Conservation (phyloP, 2,797 vertebrate genomes). For the Anableps anableps region DNA sequence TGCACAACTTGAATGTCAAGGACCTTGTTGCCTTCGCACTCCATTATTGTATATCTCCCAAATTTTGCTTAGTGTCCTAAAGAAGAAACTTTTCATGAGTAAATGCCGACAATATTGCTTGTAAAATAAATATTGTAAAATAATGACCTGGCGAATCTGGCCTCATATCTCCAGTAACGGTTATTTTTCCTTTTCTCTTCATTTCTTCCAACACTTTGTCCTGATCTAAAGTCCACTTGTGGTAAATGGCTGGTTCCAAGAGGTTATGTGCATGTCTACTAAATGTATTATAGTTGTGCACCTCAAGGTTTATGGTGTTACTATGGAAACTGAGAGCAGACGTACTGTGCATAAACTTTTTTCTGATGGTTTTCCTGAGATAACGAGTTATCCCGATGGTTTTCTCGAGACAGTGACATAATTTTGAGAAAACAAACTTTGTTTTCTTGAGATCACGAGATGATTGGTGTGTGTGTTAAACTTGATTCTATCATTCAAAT, state of each 20-base stretch:
- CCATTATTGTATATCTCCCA: not conserved
- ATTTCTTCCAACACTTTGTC: not conserved
- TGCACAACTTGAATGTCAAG: not conserved
- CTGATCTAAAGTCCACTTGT: not conserved
- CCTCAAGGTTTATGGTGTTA: not conserved
- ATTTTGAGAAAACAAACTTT: no score
- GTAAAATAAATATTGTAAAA: not conserved
- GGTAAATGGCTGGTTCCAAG: conserved; percentile 1
- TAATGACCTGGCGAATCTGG: not conserved
- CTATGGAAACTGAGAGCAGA: no score
- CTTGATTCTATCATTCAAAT: no score
- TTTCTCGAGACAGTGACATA: no score
- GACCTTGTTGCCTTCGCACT: not conserved
- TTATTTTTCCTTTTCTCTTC: not conserved
- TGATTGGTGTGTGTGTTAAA: no score
- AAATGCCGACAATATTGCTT: not conserved
- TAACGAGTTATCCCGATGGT: no score
- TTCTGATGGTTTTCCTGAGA: no score
- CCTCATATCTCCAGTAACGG: not conserved
- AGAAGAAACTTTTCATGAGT: no score
- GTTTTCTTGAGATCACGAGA: no score
- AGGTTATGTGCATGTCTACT: not conserved
- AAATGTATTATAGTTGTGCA: not conserved
- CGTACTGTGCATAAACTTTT: no score
- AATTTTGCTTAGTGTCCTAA: not conserved